A percentile compares a stretch with the other conserved stretches of the same genome.
Conservation (phyloP, 2,888 invertebrate species). For the Teinopalpus imperialis region DNA sequence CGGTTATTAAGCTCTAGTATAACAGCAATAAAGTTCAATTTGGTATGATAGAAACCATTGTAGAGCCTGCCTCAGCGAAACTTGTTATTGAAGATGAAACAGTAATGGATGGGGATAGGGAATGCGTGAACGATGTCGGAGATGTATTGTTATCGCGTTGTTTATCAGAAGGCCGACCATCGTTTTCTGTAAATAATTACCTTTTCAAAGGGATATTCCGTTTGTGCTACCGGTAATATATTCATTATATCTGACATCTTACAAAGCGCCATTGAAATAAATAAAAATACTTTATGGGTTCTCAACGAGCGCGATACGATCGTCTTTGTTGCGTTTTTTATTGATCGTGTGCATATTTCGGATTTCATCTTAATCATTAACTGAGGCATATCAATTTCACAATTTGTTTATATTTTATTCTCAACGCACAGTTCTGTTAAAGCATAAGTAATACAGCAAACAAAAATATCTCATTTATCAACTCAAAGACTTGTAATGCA, state of each 20-base stretch:
- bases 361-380: constrained; percentile 48
- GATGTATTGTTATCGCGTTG: constrained; percentile 79
- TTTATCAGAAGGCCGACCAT: constrained; percentile 76
- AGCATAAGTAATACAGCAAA: background rate
- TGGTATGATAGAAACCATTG: constrained; percentile 35
- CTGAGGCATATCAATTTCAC: constrained; percentile 49
- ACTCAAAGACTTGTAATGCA: constrained; percentile 40
- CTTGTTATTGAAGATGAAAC: constrained; percentile 79
- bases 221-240: constrained; percentile 76
- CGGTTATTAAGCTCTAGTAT: constrained; percentile 48
- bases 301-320: constrained; percentile 51
- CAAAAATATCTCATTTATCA: background rate
- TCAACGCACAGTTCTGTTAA: constrained; percentile 38
- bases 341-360: constrained; percentile 53
- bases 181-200: constrained; percentile 79
- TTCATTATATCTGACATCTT: constrained; percentile 77
- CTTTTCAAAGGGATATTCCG: constrained; percentile 72
- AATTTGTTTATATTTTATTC: constrained; percentile 54
- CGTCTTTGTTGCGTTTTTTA: constrained; percentile 40
- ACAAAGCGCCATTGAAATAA: constrained; percentile 73
- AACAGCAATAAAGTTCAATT: constrained; percentile 48
- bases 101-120: constrained; percentile 79
- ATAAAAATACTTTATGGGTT: constrained; percentile 69
- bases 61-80: constrained; percentile 59
- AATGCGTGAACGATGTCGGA: constrained; percentile 79